Evolutionary conservation across 2,888 invertebrate species (phyloP).

Genomic region (Drosophila aldrichi): DNA sequence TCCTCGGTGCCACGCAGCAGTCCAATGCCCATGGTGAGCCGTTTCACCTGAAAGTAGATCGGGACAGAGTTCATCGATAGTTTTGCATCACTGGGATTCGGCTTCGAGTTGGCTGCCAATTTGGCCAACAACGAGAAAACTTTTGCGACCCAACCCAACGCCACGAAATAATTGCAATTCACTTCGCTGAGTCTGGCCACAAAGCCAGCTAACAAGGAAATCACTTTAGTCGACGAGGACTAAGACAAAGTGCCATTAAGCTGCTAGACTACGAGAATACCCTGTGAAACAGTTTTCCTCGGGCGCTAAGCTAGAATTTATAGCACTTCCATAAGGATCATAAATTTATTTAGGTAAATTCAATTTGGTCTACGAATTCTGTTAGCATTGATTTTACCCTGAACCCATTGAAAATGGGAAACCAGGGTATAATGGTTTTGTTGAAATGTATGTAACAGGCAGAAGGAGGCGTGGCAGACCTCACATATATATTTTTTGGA

Average conservation of each 20-base stretch:
- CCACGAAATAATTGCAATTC: slow-evolving; percentile 65
- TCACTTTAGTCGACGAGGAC: slow-evolving; percentile 56
- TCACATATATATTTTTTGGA: too few relatives aligned
- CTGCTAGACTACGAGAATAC: not conserved
- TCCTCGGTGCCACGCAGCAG: slow-evolving; percentile 89
- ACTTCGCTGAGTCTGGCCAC: slow-evolving; percentile 29
- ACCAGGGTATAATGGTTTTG: too few relatives aligned
- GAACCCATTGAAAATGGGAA: too few relatives aligned
- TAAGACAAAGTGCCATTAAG: too few relatives aligned
- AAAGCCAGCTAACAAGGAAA: slow-evolving; percentile 70
- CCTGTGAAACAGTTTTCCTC: not conserved
- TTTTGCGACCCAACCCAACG: slow-evolving; percentile 58
- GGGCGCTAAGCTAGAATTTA: too few relatives aligned
- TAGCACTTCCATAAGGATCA: too few relatives aligned
- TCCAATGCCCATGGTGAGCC: slow-evolving; percentile 92
- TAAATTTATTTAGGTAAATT: too few relatives aligned
- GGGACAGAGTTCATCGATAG: not conserved
- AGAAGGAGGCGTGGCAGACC: too few relatives aligned
- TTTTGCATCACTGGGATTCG: slow-evolving; percentile 7
- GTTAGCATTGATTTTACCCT: too few relatives aligned
- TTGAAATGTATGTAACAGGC: too few relatives aligned
- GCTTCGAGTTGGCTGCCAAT: slow-evolving; percentile 55
- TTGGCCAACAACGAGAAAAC: slow-evolving; percentile 24
- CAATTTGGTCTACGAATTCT: too few relatives aligned
- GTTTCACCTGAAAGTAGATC: slow-evolving; percentile 86